Percentiles rank a stretch among this genome's conserved stretches.
Conservation (phyloP, 2,888 invertebrate genomes). For the Thera britannica region DNA sequence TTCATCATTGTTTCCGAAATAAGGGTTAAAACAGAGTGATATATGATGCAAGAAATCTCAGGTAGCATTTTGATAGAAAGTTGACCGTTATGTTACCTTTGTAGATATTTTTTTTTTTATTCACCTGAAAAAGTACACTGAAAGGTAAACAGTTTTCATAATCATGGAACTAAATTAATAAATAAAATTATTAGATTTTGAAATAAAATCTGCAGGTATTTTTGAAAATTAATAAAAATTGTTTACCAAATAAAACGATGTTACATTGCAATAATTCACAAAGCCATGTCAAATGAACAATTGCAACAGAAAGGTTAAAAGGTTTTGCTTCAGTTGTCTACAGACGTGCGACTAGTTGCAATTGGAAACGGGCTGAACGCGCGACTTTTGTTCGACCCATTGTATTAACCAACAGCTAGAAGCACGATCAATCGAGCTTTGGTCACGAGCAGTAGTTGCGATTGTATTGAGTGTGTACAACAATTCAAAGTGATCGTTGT, state of each 20-base stretch:
- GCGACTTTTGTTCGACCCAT: too few relatives aligned
- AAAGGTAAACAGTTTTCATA: constrained; percentile 42
- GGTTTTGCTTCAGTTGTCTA: constrained; percentile 50
- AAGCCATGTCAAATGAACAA: constrained; percentile 77
- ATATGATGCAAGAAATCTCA: constrained; percentile 50
- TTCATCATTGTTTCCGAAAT: constrained; percentile 10
- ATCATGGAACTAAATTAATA: constrained; percentile 18
- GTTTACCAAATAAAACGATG: constrained; percentile 44
- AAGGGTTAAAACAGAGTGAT: constrained; percentile 37
- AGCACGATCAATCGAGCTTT: too few relatives aligned
- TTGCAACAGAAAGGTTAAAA: constrained; percentile 73
- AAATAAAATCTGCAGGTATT: constrained; percentile 26
- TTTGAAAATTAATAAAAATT: constrained; percentile 34
- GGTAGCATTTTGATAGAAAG: constrained; percentile 45
- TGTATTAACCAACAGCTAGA: too few relatives aligned
- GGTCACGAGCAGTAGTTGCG: too few relatives aligned
- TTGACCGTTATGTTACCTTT: background rate
- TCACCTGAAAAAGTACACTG: constrained; percentile 34
- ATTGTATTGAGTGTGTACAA: too few relatives aligned
- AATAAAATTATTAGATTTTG: constrained; percentile 17
- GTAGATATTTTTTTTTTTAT: background rate
- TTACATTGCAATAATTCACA: constrained; percentile 61
- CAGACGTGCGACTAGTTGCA: constrained; percentile 49
- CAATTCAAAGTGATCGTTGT: too few relatives aligned
- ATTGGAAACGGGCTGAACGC: too few relatives aligned